These are phyloP conservation scores for Carapus acus DNA, from an alignment of 2,797 vertebrate species.

Conservation along the genomic window DNA sequence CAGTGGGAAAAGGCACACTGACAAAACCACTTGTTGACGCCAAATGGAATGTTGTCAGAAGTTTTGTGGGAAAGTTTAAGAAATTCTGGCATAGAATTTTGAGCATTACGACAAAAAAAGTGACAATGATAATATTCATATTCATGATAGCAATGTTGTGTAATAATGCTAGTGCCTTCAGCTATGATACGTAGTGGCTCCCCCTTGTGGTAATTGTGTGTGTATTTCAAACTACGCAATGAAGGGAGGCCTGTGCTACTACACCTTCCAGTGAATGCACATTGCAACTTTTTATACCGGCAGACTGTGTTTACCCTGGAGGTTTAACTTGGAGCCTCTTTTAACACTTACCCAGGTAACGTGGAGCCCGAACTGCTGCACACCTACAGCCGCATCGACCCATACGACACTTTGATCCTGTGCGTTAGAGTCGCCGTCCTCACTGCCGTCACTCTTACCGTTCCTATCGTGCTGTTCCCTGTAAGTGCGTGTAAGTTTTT, in stretches of 20 bases:
- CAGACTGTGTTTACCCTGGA: not conserved
- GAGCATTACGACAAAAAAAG: too few species aligned
- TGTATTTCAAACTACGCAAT: too few species aligned
- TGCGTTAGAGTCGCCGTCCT: slow-evolving; percentile 94
- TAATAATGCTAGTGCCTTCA: not conserved
- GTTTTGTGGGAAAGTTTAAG: too few species aligned
- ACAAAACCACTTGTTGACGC: too few species aligned
- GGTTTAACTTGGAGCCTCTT: not conserved
- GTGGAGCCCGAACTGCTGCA: slow-evolving; percentile 94
- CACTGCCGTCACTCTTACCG: slow-evolving; percentile 91
- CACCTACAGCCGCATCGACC: slow-evolving; percentile 90
- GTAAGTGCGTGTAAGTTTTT: too few species aligned
- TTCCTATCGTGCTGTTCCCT: slow-evolving; percentile 95
- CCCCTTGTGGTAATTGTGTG: not conserved
- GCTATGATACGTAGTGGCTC: not conserved
- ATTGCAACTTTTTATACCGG: not conserved
- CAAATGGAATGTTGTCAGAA: too few species aligned
- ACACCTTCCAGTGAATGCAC: slow-evolving; percentile 42
- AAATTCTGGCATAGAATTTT: too few species aligned
- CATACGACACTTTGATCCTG: slow-evolving; percentile 87
- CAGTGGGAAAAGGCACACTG: too few species aligned
- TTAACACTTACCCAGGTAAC: slow-evolving; percentile 60
- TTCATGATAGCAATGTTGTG: too few species aligned
- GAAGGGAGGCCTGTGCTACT: too few species aligned
- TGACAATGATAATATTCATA: too few species aligned